Base-by-base conservation (phyloP, 1,140 invertebrate genomes). In the Pygmarrhopalites habei region DNA sequence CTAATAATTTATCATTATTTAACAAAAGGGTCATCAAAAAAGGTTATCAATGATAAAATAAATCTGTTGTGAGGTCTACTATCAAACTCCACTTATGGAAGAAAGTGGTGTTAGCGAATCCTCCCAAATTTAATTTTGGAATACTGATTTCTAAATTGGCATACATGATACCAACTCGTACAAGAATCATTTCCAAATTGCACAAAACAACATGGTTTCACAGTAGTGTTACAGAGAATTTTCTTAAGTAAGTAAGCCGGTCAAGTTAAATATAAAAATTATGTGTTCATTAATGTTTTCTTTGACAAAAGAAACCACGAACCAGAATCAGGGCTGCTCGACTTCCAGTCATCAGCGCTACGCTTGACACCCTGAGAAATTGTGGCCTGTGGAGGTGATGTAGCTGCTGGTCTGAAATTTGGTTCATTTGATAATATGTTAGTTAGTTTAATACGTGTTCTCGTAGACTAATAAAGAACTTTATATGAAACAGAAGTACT, bases 351-450 rank as follows among this genome's bases (percentile, higher is more conserved):
- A 65, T 64, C 65, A 32, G 63, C 64, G 66, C 75, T 77, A 78
- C 83, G 82, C 81, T 79, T 74, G 65, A 82, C 81, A 74, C 89
- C 86, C 89, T 86, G 72, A 88, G 78, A 66, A 86, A 82, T 74
- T 87, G 81, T 76, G 89, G 88, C 56, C 78, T 75, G 41, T 77
- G 76, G 72, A 76, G 79, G 67, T 78, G 79, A 71, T 75, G 32
- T 74, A 72, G 76, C 76, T 66, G 71, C 72, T 71, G 73, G 73
- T n/a, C n/a, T n/a, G n/a, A n/a, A n/a, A n/a, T n/a, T n/a, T n/a
- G n/a, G n/a, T n/a, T n/a, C n/a, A n/a, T n/a, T n/a, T n/a, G n/a
- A n/a, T n/a, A n/a, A n/a, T n/a, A n/a, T n/a, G n/a, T n/a, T n/a
- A n/a, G n/a, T n/a, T n/a, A n/a, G n/a, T n/a, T n/a, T n/a, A n/a